Evolutionary conservation across 2,113 vertebrate species (phyloP), one percentile per base, ranked within the genome.

Genomic region (Mus spicilegus): DNA sequence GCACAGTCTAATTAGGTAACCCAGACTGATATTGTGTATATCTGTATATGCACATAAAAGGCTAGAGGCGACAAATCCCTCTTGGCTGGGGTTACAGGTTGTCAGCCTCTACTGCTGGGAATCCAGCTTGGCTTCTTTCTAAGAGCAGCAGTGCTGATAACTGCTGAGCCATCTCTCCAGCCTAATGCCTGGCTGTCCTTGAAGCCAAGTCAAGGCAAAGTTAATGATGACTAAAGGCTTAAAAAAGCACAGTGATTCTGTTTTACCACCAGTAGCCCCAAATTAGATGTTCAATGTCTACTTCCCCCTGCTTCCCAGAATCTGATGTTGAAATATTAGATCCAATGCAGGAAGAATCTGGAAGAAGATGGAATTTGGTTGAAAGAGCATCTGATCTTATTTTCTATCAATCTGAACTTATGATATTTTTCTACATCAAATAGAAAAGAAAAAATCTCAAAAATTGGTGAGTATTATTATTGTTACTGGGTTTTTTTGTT

Each of bases 171-270:
- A 12, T 1, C 51, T 82, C 80, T 82, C 54, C 56, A 84, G n/a
- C 58, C 75, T 51, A 91, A 95, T 90, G 19, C 24, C 54, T 73
- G 78, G 77, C 92, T 88, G 16, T 49, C 95, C 51, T 92, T 86
- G n/a, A 88, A 87, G 76, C 86, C 73, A 93, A 67, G 78, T 77
- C 30, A 87, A 95, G 11, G 92, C 24, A 93, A 92, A 87, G 22
- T 46, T 85, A 92, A 76, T 89, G 92, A 73, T 88, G 77, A 95
- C 81, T 90, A 95, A n/a, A 97, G 85, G 5, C 78, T 96, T 94
- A 4, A 94, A 90, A 92, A 92, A 86, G 70, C 17, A 84, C 28
- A 87, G 73, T 87, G 87, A 88, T 65, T 93, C 82, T 51, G 67
- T 39, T 42, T 85, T 6, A 75, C 81, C 16, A 89, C 39, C 30